These are phyloP conservation scores for Pharmacophagus antenor DNA, from an alignment of 2,888 invertebrate species.

Conservation along the genomic window DNA sequence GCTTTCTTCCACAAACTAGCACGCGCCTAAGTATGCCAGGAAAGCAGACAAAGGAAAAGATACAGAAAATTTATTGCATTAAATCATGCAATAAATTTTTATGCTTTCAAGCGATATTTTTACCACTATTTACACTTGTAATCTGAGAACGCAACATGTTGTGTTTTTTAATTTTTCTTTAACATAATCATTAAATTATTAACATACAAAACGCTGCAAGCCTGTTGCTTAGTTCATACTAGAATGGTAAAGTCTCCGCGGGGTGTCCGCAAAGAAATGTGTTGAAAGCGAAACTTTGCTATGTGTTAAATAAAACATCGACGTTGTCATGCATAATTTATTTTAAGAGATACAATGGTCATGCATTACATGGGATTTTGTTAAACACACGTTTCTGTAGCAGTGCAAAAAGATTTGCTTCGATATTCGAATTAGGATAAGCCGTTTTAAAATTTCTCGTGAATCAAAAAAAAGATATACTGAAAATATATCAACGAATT, in stretches of 20 bases:
- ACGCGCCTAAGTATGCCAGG: too few relatives aligned
- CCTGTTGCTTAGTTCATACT: slow-evolving; percentile 39
- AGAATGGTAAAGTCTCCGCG: slow-evolving; percentile 51
- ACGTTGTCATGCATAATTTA: slow-evolving; percentile 65
- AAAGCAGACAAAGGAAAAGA: too few relatives aligned
- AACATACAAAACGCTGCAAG: slow-evolving; percentile 4
- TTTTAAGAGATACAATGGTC: slow-evolving; percentile 48
- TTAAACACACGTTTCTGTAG: slow-evolving; percentile 24
- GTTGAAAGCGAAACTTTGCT: slow-evolving; percentile 56
- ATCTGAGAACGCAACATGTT: too few relatives aligned
- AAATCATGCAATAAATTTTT: too few relatives aligned
- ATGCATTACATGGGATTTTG: slow-evolving; percentile 29
- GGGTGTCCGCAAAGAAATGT: slow-evolving; percentile 64
- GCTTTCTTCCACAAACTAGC: too few relatives aligned
- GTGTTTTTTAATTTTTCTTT: too few relatives aligned
- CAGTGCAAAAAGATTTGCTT: slow-evolving; percentile 15
- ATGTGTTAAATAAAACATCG: slow-evolving; percentile 77
- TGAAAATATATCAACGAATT: too few relatives aligned
- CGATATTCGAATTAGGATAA: slow-evolving; percentile 4
- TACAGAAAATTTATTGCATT: too few relatives aligned
- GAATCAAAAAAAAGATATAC: too few relatives aligned
- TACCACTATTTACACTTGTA: too few relatives aligned
- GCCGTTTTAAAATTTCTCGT: too few relatives aligned
- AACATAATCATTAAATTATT: neutral
- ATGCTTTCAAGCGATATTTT: too few relatives aligned